Base-by-base conservation (phyloP, 2,797 vertebrate species). In the Bovichtus variegatus region DNA sequence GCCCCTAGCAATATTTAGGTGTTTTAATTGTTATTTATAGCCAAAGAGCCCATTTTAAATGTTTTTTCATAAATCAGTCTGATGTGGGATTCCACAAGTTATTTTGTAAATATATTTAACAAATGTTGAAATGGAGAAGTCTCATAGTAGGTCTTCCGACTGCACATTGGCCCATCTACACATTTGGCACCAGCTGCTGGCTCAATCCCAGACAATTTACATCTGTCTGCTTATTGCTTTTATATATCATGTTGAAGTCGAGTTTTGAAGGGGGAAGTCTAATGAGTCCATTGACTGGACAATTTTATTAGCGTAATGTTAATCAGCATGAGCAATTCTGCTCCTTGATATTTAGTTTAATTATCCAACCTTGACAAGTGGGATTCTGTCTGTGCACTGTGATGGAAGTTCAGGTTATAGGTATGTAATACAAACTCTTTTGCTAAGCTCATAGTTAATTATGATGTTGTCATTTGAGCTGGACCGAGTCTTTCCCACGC, bases 211-310 rank as follows among this genome's bases (percentile, higher is more conserved):
- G 44, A 47, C 50, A 19, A 18, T 31, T 72, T 41, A 49, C 67
- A 71, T 50, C 44, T 49, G 34, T 63, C 44, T 19, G 6, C 36
- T 54, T 62, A 50, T 57, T 80, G 29, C 25, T 44, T 68, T 38
- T 55, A 66, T 46, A 51, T 54, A 67, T 77, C 70, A 43, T 25
- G 18, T 19, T 74, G 65, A 63, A 67, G 61, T 60, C 40, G 50
- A 31, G 2, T 51, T 70, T 67, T 57, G 34, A 68, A 38, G 25
- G n/a, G 16, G 15, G 36, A 53, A 31, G 21, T 60, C 18, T 79
- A 51, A 62, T 71, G 38, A 72, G 25, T 49, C 25, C 25, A 34
- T 63, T 50, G 71, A 68, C 8, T 69, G 40, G 58, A 49, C 53
- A 51, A 4, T 43, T 34, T 60, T 49, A 74, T 66, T 29, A 59